phyloP scores from a whole-genome alignment of 2,113 vertebrate species.

The Cyanoliseus patagonus region DNA sequence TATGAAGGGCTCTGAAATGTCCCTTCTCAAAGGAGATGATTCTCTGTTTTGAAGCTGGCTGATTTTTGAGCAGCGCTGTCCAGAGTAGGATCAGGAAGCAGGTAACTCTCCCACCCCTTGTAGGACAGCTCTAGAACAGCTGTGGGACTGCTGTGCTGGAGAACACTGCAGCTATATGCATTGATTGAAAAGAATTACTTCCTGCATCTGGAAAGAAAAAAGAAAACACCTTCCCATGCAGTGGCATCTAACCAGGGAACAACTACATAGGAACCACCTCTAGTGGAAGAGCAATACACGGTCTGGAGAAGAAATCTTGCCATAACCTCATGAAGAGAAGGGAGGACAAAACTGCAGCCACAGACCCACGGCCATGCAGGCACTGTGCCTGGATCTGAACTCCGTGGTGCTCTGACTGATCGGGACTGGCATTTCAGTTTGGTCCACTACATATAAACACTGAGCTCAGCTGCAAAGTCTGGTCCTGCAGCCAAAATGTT shows the following conservation, averaged over 20 bases:
- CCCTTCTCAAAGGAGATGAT: not conserved
- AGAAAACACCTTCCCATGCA: not conserved
- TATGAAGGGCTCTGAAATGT: not conserved
- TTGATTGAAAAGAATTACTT: not conserved
- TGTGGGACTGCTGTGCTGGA: not conserved
- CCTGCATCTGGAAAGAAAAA: not conserved
- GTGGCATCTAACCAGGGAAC: not conserved
- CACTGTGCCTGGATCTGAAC: not conserved
- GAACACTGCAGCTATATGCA: not conserved
- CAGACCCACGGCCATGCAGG: not conserved
- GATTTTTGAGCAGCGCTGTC: not conserved
- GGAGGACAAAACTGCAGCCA: not conserved
- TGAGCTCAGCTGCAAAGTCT: not conserved
- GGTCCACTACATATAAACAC: slow-evolving; percentile 1
- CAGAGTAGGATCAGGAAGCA: not conserved
- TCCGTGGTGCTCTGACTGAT: not conserved
- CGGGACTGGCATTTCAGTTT: not conserved
- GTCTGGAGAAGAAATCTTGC: not conserved
- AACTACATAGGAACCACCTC: not conserved
- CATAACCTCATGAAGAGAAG: not conserved
- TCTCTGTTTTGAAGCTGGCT: not conserved
- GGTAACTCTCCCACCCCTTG: not conserved
- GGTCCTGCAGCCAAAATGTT: not conserved
- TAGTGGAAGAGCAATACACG: not conserved
- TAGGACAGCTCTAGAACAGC: not conserved